Percentiles rank a stretch among this genome's conserved stretches.
Conservation (phyloP, 2,888 invertebrate genomes). For the Byasa hedistus region DNA sequence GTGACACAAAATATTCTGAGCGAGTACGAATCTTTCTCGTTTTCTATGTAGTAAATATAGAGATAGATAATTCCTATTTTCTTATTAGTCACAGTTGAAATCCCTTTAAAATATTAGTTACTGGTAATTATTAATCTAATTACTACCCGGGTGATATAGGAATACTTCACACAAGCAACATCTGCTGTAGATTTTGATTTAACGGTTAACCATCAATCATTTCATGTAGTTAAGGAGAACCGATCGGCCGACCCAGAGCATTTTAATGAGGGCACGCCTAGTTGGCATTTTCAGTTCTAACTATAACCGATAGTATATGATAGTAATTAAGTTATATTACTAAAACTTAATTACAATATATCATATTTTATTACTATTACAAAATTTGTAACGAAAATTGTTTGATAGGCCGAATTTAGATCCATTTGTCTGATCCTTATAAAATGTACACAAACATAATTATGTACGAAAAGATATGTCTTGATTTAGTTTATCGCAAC, state of each 20-base stretch:
- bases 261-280: conserved; percentile 13
- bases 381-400: not conserved
- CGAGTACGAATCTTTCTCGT: too few relatives aligned
- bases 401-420: not conserved
- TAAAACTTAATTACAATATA: not conserved
- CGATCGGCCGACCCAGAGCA: conserved; percentile 19
- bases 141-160: not conserved
- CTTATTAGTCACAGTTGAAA: not conserved
- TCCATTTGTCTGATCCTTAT: not conserved
- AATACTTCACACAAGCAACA: conserved; percentile 15
- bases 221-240: conserved; percentile 17
- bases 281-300: not conserved
- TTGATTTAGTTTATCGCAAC: too few relatives aligned
- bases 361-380: not conserved
- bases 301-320: not conserved
- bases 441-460: too few relatives aligned
- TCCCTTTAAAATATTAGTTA: not conserved
- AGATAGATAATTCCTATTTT: not conserved
- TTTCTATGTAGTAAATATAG: too few relatives aligned
- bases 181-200: conserved; percentile 21
- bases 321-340: not conserved
- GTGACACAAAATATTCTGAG: too few relatives aligned
- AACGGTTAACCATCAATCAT: conserved; percentile 28
- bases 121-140: not conserved
- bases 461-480: too few relatives aligned